Percentiles rank a stretch among this genome's conserved stretches.
Conservation (phyloP, 2,888 invertebrate species). For the Ectemnius cavifrons region DNA sequence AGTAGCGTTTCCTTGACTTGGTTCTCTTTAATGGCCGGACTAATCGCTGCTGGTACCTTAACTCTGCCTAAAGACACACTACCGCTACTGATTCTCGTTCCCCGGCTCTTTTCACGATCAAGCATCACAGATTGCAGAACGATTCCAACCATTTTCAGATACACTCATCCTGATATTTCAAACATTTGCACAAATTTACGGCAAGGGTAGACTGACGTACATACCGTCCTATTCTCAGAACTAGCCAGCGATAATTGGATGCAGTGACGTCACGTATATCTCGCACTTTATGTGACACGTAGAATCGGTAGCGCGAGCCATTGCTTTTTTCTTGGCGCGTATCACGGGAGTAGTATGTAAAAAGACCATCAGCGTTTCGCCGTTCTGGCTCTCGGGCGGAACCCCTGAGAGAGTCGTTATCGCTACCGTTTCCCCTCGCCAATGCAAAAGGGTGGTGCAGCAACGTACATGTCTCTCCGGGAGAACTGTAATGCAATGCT, state of each 20-base stretch:
- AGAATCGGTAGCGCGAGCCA: constrained; percentile 22
- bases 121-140: too few species aligned
- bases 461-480: background rate
- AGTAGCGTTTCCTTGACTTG: constrained; percentile 68
- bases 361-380: constrained; percentile 49
- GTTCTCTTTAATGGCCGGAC: constrained; percentile 71
- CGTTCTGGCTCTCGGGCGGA: constrained; percentile 34
- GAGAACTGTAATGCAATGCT: background rate
- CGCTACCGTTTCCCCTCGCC: constrained; percentile 29
- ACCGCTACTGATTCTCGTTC: background rate
- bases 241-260: too few species aligned
- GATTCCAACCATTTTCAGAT: too few species aligned
- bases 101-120: too few species aligned
- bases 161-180: too few species aligned
- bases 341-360: constrained; percentile 50
- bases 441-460: constrained; percentile 34
- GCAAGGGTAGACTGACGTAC: too few species aligned
- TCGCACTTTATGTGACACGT: constrained; percentile 44
- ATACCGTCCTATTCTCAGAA: too few species aligned
- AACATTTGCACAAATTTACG: background rate
- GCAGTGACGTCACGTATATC: constrained; percentile 35
- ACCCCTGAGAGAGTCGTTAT: constrained; percentile 65
- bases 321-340: constrained; percentile 21
- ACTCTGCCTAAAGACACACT: constrained; percentile 54
- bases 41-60: constrained; percentile 75